Percentiles rank a stretch among this genome's conserved stretches.
phyloP scores from a whole-genome alignment of 1,140 invertebrate species.

The Drosophila lacteicornis region DNA sequence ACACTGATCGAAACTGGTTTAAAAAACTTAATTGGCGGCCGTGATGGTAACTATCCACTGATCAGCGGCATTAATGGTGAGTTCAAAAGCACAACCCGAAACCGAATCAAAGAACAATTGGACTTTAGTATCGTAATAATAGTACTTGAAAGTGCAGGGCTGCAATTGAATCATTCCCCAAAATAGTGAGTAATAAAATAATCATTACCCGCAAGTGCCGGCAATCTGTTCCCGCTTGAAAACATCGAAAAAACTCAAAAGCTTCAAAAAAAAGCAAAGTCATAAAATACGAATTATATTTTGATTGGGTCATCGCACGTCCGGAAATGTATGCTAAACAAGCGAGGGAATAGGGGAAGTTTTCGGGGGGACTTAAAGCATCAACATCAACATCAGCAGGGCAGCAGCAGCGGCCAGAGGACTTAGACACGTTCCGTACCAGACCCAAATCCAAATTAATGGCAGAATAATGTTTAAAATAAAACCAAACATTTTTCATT shows the following conservation, averaged over 20 bases:
- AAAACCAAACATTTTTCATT: constrained; percentile 46
- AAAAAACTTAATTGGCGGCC: constrained; percentile 91
- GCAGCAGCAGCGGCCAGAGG: neutral
- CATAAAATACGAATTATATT: constrained; percentile 49
- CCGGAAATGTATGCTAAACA: constrained; percentile 49
- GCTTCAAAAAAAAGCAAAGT: constrained; percentile 6
- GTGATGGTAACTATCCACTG: constrained; percentile 91
- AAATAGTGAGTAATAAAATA: constrained; percentile 16
- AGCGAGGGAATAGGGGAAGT: neutral
- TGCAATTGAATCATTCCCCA: constrained; percentile 12
- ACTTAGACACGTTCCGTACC: constrained; percentile 27
- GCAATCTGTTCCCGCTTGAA: constrained; percentile 45
- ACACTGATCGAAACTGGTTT: constrained; percentile 91
- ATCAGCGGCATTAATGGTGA: constrained; percentile 90
- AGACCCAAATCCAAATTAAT: constrained; percentile 47
- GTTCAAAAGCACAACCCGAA: constrained; percentile 75
- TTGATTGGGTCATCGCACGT: constrained; percentile 48
- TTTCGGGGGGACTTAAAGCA: neutral
- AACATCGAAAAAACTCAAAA: constrained; percentile 1
- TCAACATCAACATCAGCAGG: constrained; percentile 3
- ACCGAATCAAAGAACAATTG: neutral
- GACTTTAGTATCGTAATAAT: constrained; percentile 1
- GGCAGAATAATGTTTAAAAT: constrained; percentile 52
- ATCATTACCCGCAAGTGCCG: constrained; percentile 39
- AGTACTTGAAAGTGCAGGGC: constrained; percentile 2